Evolutionary conservation across 2,888 invertebrate species (phyloP).

Genomic region (Embidobia sp.): DNA sequence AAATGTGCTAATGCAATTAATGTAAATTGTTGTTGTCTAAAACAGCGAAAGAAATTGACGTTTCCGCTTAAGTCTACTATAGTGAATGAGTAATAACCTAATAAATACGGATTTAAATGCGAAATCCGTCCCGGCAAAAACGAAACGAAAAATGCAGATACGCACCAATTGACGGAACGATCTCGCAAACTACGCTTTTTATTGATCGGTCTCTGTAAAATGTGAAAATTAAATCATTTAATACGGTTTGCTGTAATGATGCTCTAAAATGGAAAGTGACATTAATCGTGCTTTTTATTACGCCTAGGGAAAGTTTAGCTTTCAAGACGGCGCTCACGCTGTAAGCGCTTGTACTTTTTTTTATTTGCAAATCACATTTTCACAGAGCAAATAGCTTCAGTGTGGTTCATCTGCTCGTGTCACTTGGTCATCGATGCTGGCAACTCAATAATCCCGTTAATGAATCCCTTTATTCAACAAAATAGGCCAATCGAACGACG

Average conservation of each 20-base stretch:
- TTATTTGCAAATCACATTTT: constrained; percentile 21
- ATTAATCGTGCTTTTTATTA: constrained; percentile 59
- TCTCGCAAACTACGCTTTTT: constrained; percentile 29
- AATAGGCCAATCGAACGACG: too few relatives aligned
- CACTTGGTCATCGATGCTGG: too few relatives aligned
- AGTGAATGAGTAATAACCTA: constrained; percentile 3
- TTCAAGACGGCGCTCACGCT: constrained; percentile 20
- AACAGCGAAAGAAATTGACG: constrained; percentile 6
- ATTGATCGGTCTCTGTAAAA: constrained; percentile 26
- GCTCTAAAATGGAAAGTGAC: constrained; percentile 61
- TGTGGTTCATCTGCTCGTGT: too few relatives aligned
- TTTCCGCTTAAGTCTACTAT: constrained; percentile 9
- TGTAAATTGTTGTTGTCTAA: too few relatives aligned
- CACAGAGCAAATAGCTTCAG: too few relatives aligned
- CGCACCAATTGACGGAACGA: constrained; percentile 24
- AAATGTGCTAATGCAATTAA: too few relatives aligned
- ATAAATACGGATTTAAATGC: constrained; percentile 6
- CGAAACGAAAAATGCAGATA: constrained; percentile 22
- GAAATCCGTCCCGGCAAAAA: constrained; percentile 7
- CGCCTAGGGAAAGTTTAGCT: constrained; percentile 48
- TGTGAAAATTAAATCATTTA: constrained; percentile 56
- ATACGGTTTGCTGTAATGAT: constrained; percentile 42
- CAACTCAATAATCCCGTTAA: too few relatives aligned
- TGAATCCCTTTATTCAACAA: too few relatives aligned
- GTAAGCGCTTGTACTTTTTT: constrained; percentile 20